A percentile compares a stretch with the other conserved stretches of the same genome.
Evolutionary conservation across 2,113 vertebrate genomes (phyloP).

Genomic region (Ceyx margarethae): DNA sequence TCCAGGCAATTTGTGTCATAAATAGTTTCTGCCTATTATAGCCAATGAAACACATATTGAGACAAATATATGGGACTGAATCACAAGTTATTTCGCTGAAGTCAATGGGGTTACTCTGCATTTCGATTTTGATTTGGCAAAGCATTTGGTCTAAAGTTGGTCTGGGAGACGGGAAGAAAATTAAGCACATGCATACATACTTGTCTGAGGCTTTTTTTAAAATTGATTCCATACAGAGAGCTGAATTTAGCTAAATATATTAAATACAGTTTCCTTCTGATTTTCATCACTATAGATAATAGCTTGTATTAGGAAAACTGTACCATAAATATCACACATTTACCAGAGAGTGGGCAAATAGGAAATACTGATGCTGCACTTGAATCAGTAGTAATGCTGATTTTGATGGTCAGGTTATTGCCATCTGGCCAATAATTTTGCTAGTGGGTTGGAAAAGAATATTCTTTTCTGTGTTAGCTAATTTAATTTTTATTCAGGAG

Average conservation of each 20-base stretch:
- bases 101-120: conserved; percentile 49
- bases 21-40: conserved; percentile 63
- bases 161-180: conserved; percentile 32
- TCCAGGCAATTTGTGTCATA: conserved; percentile 55
- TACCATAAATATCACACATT: neutral
- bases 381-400: conserved; percentile 14
- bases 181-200: conserved; percentile 11
- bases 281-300: conserved; percentile 36
- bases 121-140: conserved; percentile 59
- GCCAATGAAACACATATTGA: conserved; percentile 57
- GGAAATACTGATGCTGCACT: conserved; percentile 25
- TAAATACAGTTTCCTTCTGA: conserved; percentile 6
- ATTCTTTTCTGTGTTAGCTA: conserved; percentile 47
- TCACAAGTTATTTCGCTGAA: conserved; percentile 45
- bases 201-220: conserved; percentile 35
- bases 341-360: neutral
- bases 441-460: conserved; percentile 50
- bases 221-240: conserved; percentile 28
- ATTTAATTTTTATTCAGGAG: conserved; percentile 49
- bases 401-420: conserved; percentile 55
- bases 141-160: conserved; percentile 49
- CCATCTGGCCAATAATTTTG: conserved; percentile 46
- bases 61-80: conserved; percentile 50
- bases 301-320: neutral
- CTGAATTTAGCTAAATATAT: conserved; percentile 37